A percentile compares a stretch with the other conserved stretches of the same genome.
These are phyloP conservation scores for Lasiurus borealis DNA, from an alignment of 2,113 vertebrate species.

Conservation along the genomic window DNA sequence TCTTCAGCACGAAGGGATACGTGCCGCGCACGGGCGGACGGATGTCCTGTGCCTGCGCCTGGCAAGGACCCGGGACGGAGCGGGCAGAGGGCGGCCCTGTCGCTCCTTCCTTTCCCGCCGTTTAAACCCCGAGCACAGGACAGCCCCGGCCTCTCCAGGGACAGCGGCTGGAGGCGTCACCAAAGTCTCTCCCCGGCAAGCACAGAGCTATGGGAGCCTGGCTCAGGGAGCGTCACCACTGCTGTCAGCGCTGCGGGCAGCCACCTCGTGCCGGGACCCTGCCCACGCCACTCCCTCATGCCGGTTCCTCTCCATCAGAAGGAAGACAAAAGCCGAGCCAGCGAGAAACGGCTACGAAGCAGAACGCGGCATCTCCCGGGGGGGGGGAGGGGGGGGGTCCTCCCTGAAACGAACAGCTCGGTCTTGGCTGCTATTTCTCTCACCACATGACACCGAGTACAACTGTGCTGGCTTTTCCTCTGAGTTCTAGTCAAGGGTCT, in stretches of 20 bases:
- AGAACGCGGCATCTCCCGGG: no score
- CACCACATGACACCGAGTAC: background rate
- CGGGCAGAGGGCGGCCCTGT: background rate
- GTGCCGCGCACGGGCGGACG: background rate
- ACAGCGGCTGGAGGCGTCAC: background rate
- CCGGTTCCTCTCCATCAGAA: no score
- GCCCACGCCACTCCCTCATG: no score
- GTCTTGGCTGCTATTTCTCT: background rate
- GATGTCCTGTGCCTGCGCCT: background rate
- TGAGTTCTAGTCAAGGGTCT: background rate
- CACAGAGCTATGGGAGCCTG: background rate
- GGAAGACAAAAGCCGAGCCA: no score
- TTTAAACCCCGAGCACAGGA: background rate
- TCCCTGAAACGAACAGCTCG: background rate
- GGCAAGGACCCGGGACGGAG: background rate
- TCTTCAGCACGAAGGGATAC: background rate
- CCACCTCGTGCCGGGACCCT: no score
- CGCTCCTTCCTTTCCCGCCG: background rate
- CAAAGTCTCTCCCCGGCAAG: slow-evolving; percentile 18
- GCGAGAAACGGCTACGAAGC: no score
- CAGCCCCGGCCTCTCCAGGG: background rate
- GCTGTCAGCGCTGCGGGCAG: background rate
- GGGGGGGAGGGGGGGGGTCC: no score
- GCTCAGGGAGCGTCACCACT: background rate
- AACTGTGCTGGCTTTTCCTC: background rate